These are phyloP conservation scores for Protobothrops mucrosquamatus DNA, from an alignment of 2,113 vertebrate species.

Conservation along the genomic window DNA sequence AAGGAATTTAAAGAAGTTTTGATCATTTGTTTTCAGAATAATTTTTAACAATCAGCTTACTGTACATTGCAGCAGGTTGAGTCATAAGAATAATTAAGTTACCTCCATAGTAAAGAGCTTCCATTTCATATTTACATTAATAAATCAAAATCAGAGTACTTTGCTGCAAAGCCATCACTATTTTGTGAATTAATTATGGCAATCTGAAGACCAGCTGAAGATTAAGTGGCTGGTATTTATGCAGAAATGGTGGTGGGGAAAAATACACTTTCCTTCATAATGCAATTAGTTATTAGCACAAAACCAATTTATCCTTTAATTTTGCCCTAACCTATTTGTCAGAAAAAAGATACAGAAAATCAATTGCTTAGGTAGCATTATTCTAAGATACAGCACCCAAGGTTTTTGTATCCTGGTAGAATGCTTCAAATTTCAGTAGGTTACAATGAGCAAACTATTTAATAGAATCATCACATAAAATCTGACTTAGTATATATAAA, in stretches of 20 bases:
- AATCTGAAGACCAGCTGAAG: slow-evolving; percentile 54
- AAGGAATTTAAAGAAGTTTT: slow-evolving; percentile 32
- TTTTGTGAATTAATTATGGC: slow-evolving; percentile 60
- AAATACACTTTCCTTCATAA: slow-evolving; percentile 19
- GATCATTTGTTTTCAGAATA: slow-evolving; percentile 28
- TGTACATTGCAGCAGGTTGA: slow-evolving; percentile 1
- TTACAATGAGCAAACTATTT: not conserved
- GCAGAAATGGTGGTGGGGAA: not conserved
- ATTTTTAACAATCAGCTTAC: slow-evolving; percentile 8
- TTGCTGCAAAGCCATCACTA: slow-evolving; percentile 53
- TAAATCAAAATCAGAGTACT: slow-evolving; percentile 62
- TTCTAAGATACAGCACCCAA: not conserved
- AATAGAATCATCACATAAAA: not conserved
- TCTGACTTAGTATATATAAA: not conserved
- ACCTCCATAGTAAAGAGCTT: slow-evolving; percentile 54
- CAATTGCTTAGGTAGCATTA: not conserved
- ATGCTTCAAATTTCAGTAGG: not conserved
- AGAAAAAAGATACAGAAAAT: slow-evolving; percentile 36
- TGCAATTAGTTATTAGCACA: slow-evolving; percentile 28
- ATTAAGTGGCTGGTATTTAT: slow-evolving; percentile 63
- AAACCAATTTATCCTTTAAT: slow-evolving; percentile 22
- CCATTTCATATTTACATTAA: slow-evolving; percentile 33
- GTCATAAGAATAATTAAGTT: slow-evolving; percentile 47
- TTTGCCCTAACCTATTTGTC: slow-evolving; percentile 30
- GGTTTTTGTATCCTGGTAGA: not conserved